A percentile compares a stretch with the other conserved stretches of the same genome.
Conservation (phyloP, 53 echinoderm and acorn worm genomes). For the Pentamera pediparva region DNA sequence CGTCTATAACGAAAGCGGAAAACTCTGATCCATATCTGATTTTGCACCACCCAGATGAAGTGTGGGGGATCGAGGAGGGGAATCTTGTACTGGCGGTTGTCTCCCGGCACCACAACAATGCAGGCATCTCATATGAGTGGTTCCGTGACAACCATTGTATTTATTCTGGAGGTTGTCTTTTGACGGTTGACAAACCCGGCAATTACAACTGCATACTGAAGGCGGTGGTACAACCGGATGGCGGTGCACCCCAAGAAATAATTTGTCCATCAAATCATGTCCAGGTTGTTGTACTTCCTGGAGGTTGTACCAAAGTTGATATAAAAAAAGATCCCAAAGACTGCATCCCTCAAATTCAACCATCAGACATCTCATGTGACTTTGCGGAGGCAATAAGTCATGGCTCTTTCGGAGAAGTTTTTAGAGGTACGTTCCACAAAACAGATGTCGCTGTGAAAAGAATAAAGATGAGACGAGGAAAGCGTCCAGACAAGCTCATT, state of each 20-base stretch:
- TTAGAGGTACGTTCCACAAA: conserved; percentile 13
- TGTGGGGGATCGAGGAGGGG: conserved; percentile 34
- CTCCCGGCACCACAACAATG: conserved; percentile 35
- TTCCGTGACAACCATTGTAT: conserved; percentile 25
- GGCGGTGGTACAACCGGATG: conserved; percentile 14
- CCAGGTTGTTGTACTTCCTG: conserved; percentile 22
- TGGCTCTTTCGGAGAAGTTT: conserved; percentile 38
- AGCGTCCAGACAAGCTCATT: conserved; percentile 40
- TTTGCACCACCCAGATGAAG: conserved; percentile 36
- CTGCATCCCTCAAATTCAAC: neutral
- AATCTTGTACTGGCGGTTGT: conserved; percentile 25
- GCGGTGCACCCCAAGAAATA: conserved; percentile 5
- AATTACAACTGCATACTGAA: conserved; percentile 20
- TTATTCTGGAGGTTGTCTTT: conserved; percentile 28
- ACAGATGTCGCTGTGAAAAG: conserved; percentile 28
- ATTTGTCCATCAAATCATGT: neutral
- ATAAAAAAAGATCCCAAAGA: neutral
- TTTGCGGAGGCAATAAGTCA: conserved; percentile 32
- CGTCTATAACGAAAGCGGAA: conserved; percentile 10
- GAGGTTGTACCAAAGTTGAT: conserved; percentile 1
- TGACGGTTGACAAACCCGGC: conserved; percentile 26
- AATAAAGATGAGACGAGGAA: conserved; percentile 37
- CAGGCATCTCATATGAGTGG: conserved; percentile 31
- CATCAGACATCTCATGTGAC: conserved; percentile 28
- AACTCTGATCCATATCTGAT: conserved; percentile 34